Base-by-base conservation (phyloP, 2,797 vertebrate species). In the Lophura swinhoii region DNA sequence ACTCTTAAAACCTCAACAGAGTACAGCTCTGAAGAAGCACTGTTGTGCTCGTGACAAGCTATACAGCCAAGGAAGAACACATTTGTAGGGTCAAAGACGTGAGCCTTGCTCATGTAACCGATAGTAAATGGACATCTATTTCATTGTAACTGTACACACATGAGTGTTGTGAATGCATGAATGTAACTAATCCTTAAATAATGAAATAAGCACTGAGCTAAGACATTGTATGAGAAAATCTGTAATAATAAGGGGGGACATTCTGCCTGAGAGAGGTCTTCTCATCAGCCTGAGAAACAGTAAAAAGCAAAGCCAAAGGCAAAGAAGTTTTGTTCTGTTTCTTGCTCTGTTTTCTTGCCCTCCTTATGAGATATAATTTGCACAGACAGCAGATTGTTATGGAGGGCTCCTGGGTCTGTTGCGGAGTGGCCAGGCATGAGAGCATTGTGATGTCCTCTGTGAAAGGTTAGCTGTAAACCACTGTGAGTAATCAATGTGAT, bases 401-500 rank as follows among this genome's bases (percentile, higher is more conserved):
- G 21, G 41, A 11, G 3, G 20, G 48, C 5, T 43, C 23, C 41
- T 56, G 22, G n/a, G 31, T 31, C 64, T 49, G 46, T 55, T 49
- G 72, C 33, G 15, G 21, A 7, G 44, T 1, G 3, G 64, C 51
- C 9, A 6, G 29, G 17, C 5, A 22, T 53, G 18, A 24, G 53
- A 33, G 31, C 14, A 28, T 44, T 49, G 28, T 0, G 5, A 44
- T 31, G 9, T 24, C 9, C 37, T 24, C 33, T 0, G 0, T 15
- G 24, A 10, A 72, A 55, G 53, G 29, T 16, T 62, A 14, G 18
- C 64, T 23, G 66, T 21, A 55, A 86, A 13, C 7, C 12, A 16
- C 5, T 18, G 60, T 24, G 24, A 43, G 12, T 39, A 9, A 35
- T 29, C 14, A 22, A 4, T 0, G 9, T 82, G 67, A 29, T 43